These are phyloP conservation scores for Sphaerophoria taeniata DNA, from an alignment of 2,888 invertebrate species.

Conservation along the genomic window DNA sequence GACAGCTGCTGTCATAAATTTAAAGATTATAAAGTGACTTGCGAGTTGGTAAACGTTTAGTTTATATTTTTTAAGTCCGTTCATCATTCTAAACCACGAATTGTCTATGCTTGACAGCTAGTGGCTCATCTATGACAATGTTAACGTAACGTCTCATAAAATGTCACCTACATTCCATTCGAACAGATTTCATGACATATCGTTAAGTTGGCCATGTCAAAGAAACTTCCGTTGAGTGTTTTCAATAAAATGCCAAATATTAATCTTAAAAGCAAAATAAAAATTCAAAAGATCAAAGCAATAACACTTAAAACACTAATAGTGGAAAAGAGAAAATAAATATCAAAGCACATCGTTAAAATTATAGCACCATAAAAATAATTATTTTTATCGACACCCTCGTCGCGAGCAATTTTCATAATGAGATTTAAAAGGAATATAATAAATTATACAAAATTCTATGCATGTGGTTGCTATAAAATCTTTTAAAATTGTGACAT, in stretches of 20 bases:
- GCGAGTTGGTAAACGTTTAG: no score
- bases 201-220: not conserved
- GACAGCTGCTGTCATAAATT: no score
- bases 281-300: constrained; percentile 14
- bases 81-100: no score
- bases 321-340: not conserved
- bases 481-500: constrained; percentile 59
- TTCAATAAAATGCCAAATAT: not conserved
- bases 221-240: not conserved
- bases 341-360: constrained; percentile 8
- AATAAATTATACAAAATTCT: constrained; percentile 57
- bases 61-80: no score
- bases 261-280: not conserved
- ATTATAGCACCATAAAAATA: constrained; percentile 39
- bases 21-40: no score
- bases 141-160: no score
- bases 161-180: no score
- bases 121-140: no score
- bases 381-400: constrained; percentile 64
- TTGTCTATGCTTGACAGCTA: no score
- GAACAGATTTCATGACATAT: no score
- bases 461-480: constrained; percentile 67
- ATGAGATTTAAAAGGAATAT: constrained; percentile 15
- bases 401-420: constrained; percentile 57
- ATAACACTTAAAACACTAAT: not conserved